Base-by-base conservation (phyloP, 2,888 invertebrate species). In the Invenusta paracnida region DNA sequence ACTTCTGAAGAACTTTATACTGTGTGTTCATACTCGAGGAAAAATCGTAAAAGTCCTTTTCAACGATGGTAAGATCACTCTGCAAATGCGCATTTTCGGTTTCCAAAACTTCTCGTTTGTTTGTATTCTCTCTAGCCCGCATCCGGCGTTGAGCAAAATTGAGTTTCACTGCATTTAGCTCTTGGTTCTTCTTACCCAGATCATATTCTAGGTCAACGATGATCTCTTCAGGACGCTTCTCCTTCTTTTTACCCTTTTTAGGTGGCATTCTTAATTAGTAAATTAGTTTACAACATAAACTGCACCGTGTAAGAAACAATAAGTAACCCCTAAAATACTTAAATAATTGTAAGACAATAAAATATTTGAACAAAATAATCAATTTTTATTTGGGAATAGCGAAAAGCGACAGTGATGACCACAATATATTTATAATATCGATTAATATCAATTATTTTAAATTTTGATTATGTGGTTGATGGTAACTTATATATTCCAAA, bases 21-120 rank as follows among this genome's bases (percentile, higher is more conserved):
- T 79, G 81, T 79, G 27, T 25, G 27, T 79, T 79, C 23, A 79
- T 79, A 79, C 81, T 25, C 5, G 81, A 13, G 5, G 81, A 79
- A 79, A 79, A 79, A 25, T 79, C 25, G 27, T 79, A 28, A n/a
- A 79, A 79, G 27, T 79, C 81, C 27, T 79, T 28, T 79, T 79
- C 81, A 23, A 79, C 27, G 23, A 28, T 28, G 23, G 25, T 79
- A 79, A 79, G 23, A 25, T 79, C 81, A 11, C 23, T 25, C 27
- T 79, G 23, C 81, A 79, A n/a, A 25, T 79, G 25, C n/a, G 11
- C 66, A 66, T 66, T 66, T 11, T 66, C 11, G n/a, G 66, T n/a
- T 11, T 66, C n/a, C 13, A n/a, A 11, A 13, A 13, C 66, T n/a
- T 13, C 11, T 13, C n/a, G n/a, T 66, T 66, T 66, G 13, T 66